Conservation (phyloP, 2,113 vertebrate genomes). For the Poecilia latipinna region DNA sequence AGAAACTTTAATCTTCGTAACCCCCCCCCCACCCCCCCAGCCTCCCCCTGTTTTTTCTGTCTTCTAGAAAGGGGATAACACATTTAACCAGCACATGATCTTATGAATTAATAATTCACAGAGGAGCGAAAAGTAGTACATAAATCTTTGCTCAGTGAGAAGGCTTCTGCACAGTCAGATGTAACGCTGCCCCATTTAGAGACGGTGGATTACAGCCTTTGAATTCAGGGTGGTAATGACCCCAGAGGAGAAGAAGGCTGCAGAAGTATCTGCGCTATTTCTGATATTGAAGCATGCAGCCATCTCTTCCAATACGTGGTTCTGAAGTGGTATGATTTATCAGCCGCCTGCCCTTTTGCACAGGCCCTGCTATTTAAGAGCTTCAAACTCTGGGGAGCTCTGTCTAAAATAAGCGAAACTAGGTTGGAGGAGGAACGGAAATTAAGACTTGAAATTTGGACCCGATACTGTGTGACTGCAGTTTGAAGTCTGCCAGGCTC, state of each 20-base stretch:
- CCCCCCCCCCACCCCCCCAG: conserved; percentile 24
- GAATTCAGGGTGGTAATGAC: conserved; percentile 47
- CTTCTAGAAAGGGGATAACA: conserved; percentile 20
- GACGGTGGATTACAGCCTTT: conserved; percentile 48
- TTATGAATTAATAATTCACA: conserved; percentile 57
- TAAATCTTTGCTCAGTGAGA: conserved; percentile 37
- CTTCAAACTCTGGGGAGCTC: conserved; percentile 60
- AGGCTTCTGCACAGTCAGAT: conserved; percentile 21
- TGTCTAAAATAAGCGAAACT: conserved; percentile 71
- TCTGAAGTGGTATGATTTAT: conserved; percentile 58
- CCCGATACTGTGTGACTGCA: conserved; percentile 22
- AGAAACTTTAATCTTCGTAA: conserved; percentile 20
- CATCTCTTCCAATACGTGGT: conserved; percentile 45
- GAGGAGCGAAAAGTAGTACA: conserved; percentile 10
- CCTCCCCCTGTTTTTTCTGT: conserved; percentile 7
- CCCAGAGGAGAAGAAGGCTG: conserved; percentile 35
- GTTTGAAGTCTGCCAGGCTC: conserved; percentile 23
- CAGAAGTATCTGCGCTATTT: conserved; percentile 48
- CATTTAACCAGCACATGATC: conserved; percentile 24
- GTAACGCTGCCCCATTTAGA: conserved; percentile 38
- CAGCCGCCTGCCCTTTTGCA: conserved; percentile 52
- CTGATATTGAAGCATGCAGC: conserved; percentile 48
- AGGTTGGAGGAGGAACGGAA: conserved; percentile 62
- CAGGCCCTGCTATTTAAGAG: conserved; percentile 53
- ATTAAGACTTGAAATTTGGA: conserved; percentile 34